These are phyloP conservation scores for Carduelis carduelis DNA, from an alignment of 2,797 vertebrate species.

Conservation along the genomic window DNA sequence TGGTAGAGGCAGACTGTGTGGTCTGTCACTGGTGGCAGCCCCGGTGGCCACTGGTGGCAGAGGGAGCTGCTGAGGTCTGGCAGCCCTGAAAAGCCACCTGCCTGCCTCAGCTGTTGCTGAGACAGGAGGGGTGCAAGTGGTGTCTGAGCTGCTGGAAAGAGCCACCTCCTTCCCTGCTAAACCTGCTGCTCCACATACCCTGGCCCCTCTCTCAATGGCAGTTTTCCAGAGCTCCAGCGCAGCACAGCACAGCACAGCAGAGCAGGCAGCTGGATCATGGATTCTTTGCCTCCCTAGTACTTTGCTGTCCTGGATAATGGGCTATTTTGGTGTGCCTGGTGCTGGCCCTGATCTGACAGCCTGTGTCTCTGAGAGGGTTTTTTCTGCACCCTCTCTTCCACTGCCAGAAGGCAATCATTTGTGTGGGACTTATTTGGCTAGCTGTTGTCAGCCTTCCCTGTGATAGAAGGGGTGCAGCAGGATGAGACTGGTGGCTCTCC, in stretches of 20 bases:
- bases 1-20: background rate
- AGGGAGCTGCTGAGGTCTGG: background rate
- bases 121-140: background rate
- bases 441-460: background rate
- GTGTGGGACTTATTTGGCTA: background rate
- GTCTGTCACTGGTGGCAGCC: background rate
- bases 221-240: background rate
- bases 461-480: accelerated
- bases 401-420: background rate
- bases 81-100: background rate
- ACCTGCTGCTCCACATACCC: background rate
- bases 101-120: background rate
- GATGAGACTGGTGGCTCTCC: background rate
- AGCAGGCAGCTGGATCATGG: background rate
- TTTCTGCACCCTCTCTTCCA: background rate
- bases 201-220: background rate
- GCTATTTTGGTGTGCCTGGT: background rate
- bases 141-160: background rate
- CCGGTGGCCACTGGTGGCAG: background rate
- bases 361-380: background rate
- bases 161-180: background rate
- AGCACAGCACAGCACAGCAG: background rate
- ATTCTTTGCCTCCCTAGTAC: background rate
- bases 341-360: background rate
- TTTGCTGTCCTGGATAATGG: background rate